phyloP scores from a whole-genome alignment of 2,888 invertebrate species.

The Callosobruchus maculatus region DNA sequence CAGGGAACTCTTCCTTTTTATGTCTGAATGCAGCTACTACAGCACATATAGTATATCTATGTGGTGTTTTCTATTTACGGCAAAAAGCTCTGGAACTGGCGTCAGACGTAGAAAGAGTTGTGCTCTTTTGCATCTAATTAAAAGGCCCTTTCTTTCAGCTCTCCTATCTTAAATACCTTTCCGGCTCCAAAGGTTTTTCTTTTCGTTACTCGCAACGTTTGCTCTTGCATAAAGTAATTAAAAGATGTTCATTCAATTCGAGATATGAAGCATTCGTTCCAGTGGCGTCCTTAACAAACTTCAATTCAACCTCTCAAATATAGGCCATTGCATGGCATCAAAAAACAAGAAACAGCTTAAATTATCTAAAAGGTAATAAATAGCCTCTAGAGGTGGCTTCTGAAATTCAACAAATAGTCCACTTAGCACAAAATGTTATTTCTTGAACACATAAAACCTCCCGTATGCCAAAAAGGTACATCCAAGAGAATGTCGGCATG shows the following conservation, averaged over 20 bases:
- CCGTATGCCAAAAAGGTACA: no score
- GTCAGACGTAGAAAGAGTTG: background rate
- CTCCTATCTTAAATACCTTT: background rate
- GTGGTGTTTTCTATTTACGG: background rate
- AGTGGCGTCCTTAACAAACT: background rate
- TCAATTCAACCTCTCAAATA: no score
- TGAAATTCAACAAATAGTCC: no score
- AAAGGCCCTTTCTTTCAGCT: conserved; percentile 1
- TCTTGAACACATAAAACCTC: no score
- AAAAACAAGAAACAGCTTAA: no score
- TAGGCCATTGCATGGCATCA: no score
- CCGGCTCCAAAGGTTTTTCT: background rate
- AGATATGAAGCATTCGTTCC: conserved; percentile 10
- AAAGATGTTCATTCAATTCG: conserved; percentile 25
- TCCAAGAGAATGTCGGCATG: no score
- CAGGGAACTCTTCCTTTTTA: background rate
- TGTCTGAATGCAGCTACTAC: background rate
- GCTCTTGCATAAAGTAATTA: conserved; percentile 21
- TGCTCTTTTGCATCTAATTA: background rate
- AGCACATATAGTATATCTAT: background rate
- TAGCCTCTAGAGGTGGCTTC: no score
- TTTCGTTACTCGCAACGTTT: background rate
- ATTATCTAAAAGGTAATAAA: no score
- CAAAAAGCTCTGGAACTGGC: background rate
- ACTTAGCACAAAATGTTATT: no score